These are phyloP conservation scores for Thomomys bottae DNA, from an alignment of 2,113 vertebrate species.

Conservation along the genomic window DNA sequence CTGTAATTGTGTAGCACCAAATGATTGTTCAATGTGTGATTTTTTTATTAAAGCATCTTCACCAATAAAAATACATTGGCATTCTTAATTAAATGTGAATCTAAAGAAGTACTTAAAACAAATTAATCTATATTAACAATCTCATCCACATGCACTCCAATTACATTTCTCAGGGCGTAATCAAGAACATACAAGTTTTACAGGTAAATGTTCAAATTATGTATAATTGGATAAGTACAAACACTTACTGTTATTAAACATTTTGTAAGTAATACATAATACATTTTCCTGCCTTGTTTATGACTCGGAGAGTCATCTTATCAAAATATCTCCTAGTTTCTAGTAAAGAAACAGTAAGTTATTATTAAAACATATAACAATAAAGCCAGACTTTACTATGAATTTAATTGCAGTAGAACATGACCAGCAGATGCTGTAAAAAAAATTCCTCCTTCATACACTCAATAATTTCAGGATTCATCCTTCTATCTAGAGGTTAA, in stretches of 20 bases:
- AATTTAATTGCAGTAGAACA: neutral
- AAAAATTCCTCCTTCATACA: neutral
- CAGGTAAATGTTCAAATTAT: slow-evolving; percentile 2
- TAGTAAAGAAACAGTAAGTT: neutral
- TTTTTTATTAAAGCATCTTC: slow-evolving; percentile 42
- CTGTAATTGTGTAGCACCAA: neutral
- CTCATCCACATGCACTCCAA: neutral
- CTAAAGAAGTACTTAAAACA: slow-evolving; percentile 11
- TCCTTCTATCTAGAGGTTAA: neutral
- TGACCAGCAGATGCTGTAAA: neutral
- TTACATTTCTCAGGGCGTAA: slow-evolving; percentile 20
- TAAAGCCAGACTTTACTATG: neutral
- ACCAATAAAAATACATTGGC: neutral
- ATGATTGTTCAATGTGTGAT: slow-evolving; percentile 19
- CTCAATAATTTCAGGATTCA: neutral
- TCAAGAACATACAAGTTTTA: slow-evolving; percentile 3
- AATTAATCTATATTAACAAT: neutral
- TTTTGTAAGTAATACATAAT: neutral
- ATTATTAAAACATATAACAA: neutral
- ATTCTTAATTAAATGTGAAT: slow-evolving; percentile 43
- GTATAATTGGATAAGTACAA: slow-evolving; percentile 36
- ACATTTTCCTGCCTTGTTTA: neutral
- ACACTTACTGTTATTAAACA: slow-evolving; percentile 22
- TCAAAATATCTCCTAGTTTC: neutral
- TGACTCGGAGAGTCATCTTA: neutral